A percentile compares a stretch with the other conserved stretches of the same genome.
These are phyloP conservation scores for Pterocles orientalis DNA, from an alignment of 2,113 vertebrate species.

Conservation along the genomic window DNA sequence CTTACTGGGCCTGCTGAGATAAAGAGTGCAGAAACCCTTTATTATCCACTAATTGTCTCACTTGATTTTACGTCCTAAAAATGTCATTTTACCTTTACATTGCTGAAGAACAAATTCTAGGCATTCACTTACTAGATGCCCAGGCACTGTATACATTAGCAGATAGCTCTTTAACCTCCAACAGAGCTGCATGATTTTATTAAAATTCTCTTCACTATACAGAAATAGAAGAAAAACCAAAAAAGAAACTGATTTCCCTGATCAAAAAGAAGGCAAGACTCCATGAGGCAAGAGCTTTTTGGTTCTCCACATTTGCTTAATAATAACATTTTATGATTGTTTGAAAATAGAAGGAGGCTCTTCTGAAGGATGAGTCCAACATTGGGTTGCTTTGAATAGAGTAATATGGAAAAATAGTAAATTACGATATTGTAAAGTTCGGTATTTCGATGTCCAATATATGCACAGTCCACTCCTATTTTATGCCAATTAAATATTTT, in stretches of 20 bases:
- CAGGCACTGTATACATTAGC: background rate
- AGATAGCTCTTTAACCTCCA: constrained; percentile 29
- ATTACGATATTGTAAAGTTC: background rate
- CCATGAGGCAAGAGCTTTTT: background rate
- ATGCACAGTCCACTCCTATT: background rate
- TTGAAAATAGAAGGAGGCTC: background rate
- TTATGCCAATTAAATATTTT: background rate
- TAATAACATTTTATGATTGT: background rate
- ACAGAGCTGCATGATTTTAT: background rate
- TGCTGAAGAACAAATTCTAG: constrained; percentile 1
- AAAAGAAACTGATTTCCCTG: background rate
- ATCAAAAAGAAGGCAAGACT: background rate
- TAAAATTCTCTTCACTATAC: constrained; percentile 5
- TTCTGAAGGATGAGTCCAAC: background rate
- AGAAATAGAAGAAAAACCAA: background rate
- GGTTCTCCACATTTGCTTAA: background rate
- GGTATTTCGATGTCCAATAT: background rate
- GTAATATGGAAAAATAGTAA: background rate
- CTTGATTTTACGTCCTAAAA: constrained; percentile 18
- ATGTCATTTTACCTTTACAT: background rate
- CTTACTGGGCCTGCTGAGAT: background rate
- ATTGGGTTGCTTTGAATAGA: background rate
- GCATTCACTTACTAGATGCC: background rate
- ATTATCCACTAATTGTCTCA: constrained; percentile 20
- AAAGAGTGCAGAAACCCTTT: background rate